These are phyloP conservation scores for Pocillopora meandrina DNA, from an alignment of 92 coral and sea anemone species.

Conservation along the genomic window DNA sequence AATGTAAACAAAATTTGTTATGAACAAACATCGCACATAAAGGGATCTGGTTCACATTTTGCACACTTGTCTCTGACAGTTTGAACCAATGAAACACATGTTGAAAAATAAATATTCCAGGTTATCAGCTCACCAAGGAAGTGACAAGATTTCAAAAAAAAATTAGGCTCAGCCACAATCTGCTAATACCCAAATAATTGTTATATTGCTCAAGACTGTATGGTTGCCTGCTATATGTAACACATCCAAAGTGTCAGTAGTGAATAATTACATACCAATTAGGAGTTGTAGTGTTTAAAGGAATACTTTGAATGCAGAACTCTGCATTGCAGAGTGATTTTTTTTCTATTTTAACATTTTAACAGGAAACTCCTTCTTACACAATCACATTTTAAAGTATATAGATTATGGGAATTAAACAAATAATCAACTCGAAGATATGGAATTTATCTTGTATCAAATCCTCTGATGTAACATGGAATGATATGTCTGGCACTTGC, in stretches of 20 bases:
- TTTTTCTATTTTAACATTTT: too few relatives aligned
- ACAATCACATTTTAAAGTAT: too few relatives aligned
- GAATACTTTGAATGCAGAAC: too few relatives aligned
- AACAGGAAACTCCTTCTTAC: too few relatives aligned
- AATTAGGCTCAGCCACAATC: background rate
- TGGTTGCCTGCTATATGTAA: background rate
- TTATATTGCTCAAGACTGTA: background rate
- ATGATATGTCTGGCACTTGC: too few relatives aligned
- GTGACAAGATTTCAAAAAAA: background rate
- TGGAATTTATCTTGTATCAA: too few relatives aligned
- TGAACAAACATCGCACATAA: background rate
- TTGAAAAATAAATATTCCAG: background rate
- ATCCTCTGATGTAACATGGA: too few relatives aligned
- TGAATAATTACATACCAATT: background rate
- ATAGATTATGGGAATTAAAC: too few relatives aligned
- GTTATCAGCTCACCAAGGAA: background rate
- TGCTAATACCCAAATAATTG: background rate
- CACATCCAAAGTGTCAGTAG: background rate
- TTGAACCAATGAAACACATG: background rate
- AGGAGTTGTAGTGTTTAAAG: background rate
- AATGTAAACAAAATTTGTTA: conserved; percentile 7
- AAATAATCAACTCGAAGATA: too few relatives aligned
- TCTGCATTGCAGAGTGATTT: too few relatives aligned
- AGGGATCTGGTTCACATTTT: background rate
- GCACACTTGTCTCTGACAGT: background rate